Evolutionary conservation across 2,113 vertebrate species (phyloP).

Genomic region (Prionailurus bengalensis): DNA sequence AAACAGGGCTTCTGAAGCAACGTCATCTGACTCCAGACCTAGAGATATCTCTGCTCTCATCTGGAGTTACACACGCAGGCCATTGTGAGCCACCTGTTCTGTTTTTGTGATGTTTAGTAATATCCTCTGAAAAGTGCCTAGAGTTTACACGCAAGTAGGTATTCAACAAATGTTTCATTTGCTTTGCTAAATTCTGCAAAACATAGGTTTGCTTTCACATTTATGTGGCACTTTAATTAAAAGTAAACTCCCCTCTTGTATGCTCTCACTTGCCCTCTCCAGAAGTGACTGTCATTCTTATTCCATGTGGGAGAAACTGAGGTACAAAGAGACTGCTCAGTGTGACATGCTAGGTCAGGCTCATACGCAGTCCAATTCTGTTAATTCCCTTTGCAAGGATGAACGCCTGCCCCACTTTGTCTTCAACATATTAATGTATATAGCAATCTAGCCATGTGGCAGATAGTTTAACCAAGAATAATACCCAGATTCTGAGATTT

Average conservation of each 20-base stretch:
- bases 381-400: not conserved
- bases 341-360: not conserved
- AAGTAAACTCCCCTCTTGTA: not conserved
- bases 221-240: constrained; percentile 4
- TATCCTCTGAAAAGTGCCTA: not conserved
- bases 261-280: not conserved
- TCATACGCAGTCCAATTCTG: not conserved
- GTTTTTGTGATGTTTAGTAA: not conserved
- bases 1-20: not conserved
- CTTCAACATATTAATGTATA: constrained; percentile 38
- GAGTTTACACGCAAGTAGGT: not conserved
- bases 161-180: constrained; percentile 5
- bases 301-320: not conserved
- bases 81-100: not conserved
- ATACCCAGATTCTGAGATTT: constrained; percentile 66
- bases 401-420: not conserved
- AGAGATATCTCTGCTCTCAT: not conserved
- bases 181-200: not conserved
- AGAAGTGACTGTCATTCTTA: not conserved
- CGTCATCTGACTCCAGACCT: not conserved
- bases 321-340: not conserved
- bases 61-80: not conserved
- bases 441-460: constrained; percentile 13
- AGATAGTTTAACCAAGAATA: constrained; percentile 70
- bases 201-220: not conserved